Evolutionary conservation across 1,140 invertebrate genomes (phyloP).

Genomic region (Lethrus apterus): DNA sequence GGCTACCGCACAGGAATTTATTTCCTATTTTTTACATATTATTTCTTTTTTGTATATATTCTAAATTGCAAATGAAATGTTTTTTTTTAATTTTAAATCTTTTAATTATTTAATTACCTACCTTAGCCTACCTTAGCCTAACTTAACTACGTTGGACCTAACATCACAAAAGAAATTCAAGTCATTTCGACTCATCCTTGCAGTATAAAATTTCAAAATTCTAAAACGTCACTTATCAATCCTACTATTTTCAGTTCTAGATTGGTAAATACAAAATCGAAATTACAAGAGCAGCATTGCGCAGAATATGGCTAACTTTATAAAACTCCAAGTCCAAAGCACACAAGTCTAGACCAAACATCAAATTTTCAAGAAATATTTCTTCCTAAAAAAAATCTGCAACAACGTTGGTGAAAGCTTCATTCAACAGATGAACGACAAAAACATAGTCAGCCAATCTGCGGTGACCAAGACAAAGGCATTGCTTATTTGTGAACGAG

Average conservation of each 20-base stretch:
- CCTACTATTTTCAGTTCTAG: background rate
- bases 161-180: too few species aligned
- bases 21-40: too few species aligned
- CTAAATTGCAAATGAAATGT: too few species aligned
- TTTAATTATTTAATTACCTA: too few species aligned
- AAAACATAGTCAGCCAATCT: conserved; percentile 26
- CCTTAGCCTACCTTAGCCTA: too few species aligned
- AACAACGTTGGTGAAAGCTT: background rate
- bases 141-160: too few species aligned
- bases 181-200: background rate
- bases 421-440: background rate
- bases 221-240: background rate
- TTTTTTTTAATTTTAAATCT: too few species aligned
- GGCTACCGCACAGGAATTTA: too few species aligned
- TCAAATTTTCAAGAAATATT: conserved; percentile 3
- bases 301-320: background rate
- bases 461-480: conserved; percentile 33
- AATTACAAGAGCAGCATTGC: conserved; percentile 1
- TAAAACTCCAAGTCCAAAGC: background rate
- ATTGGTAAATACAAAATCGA: background rate
- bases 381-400: background rate
- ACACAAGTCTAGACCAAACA: background rate
- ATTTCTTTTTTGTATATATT: too few species aligned
- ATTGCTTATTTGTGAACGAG: conserved; percentile 21
- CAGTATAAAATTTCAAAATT: conserved; percentile 2